Evolutionary conservation across 2,113 vertebrate genomes (phyloP), one percentile per base, ranked within the genome.

Genomic region (Lamprologus tigripictilis): DNA sequence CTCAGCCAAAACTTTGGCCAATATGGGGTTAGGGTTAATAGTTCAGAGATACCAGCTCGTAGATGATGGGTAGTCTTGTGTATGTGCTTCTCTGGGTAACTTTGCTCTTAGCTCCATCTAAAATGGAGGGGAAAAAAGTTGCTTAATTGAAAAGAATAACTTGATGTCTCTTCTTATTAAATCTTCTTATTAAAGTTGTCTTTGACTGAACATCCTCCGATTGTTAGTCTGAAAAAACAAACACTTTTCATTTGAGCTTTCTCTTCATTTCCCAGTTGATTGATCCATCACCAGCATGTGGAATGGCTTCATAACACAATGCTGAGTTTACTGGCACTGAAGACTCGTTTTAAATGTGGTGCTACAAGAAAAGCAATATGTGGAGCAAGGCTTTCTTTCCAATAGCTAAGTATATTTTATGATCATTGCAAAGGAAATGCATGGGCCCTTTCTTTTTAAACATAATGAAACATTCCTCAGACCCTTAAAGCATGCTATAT

Each of bases 251-350:
- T 80, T 87, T 53, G 40, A 11, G 7, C 16, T 90, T 86, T 88
- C 81, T 86, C 68, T 87, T 19, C 53, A 85, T 66, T 68, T 82
- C 51, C 82, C 14, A 40, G 71, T 81, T 28, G 78, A 80, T 76
- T 88, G 73, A 68, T 91, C 68, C 81, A n/a, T 14, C 80, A 88
- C 19, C 88, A 90, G 89, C 89, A 86, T 84, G 84, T 66, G 86
- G 82, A 49, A 49, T 45, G 71, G 58, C 85, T 81, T 45, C 85
- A 85, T 54, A 84, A 86, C 81, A 88, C 55, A 83, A 80, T 12
- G 51, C 35, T 11, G 66, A 47, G 54, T 90, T 85, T 73, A 61
- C 37, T 83, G 49, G 28, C 35, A 71, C 61, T 14, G 54, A 79
- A 58, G 53, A 73, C n/a, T 13, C 33, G 33, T 33, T 33, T 4